Evolutionary conservation across 2,113 vertebrate genomes (phyloP), one percentile per base, ranked within the genome.

Genomic region (Tetrax tetrax): DNA sequence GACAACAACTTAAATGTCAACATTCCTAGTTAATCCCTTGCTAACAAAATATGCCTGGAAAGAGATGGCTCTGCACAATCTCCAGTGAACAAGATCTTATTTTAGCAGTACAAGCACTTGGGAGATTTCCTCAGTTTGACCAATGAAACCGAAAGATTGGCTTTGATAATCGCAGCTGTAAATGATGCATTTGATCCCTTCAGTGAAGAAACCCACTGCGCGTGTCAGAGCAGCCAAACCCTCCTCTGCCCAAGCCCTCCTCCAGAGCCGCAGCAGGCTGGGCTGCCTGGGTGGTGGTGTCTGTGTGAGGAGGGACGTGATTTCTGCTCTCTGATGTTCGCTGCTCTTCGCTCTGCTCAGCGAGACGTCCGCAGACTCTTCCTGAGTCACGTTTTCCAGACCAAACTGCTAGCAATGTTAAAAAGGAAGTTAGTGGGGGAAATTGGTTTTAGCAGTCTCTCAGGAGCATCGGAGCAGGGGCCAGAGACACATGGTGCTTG

Each of bases 1-100:
- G 91, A 97, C 95, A 96, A 96, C 93, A 94, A 95, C 71, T 88
- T 95, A 96, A 96, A 95, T 96, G 92, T 94, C 96, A 96, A 93
- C 93, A 93, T 88, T 96, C 87, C 87, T 92, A 77, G 85, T 95
- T 96, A 96, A 94, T 95, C 92, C 92, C 90, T 75, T 65, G 92
- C 92, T 96, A 92, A 92, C 89, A 93, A 96, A 96, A 93, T 84
- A 84, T 78, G 87, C 68, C 79, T 85, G 89, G 74, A 95, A 97
- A 96, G 91, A 85, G 87, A 84, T 57, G 68, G 90, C 87, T 92
- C 90, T 93, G 79, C 88, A 57, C 76, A 94, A 77, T 88, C 85
- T 94, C 88, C 64, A 56, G 85, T 12, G 93, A 96, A 80, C 71
- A 92, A 93, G 91, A 92, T 87, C 87, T 94, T 87, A 92, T 87